Evolutionary conservation across 2,113 vertebrate species (phyloP).

Genomic region (Plecotus auritus): DNA sequence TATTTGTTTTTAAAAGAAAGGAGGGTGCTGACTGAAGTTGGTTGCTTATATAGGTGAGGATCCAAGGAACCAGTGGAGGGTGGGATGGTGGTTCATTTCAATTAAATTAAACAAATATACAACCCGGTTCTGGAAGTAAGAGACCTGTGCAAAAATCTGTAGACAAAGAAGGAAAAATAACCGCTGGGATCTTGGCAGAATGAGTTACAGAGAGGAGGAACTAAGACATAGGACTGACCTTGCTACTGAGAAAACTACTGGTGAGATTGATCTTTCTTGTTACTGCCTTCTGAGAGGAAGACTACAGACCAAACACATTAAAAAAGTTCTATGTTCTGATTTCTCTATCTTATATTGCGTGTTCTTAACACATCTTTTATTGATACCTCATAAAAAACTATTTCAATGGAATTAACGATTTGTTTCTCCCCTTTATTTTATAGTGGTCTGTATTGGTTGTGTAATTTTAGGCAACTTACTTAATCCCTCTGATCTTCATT

Average conservation of each 20-base stretch:
- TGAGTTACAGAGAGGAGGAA: not conserved
- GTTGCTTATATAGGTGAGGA: not conserved
- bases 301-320: not conserved
- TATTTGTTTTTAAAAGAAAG: not conserved
- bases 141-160: not conserved
- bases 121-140: not conserved
- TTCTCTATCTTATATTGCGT: not conserved
- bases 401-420: not conserved
- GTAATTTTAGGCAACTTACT: not conserved
- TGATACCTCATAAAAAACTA: not conserved
- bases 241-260: not conserved
- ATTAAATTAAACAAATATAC: not conserved
- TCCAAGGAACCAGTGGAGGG: too few relatives aligned
- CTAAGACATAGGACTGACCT: not conserved
- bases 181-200: rapidly evolving
- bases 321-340: not conserved
- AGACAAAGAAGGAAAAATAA: not conserved
- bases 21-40: not conserved
- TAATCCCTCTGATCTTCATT: not conserved
- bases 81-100: not conserved
- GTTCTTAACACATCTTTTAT: not conserved
- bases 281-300: not conserved
- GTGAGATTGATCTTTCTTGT: not conserved
- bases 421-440: not conserved
- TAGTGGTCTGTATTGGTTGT: not conserved